Conservation (phyloP, 1,140 invertebrate genomes). For the Drosophila tristis region DNA sequence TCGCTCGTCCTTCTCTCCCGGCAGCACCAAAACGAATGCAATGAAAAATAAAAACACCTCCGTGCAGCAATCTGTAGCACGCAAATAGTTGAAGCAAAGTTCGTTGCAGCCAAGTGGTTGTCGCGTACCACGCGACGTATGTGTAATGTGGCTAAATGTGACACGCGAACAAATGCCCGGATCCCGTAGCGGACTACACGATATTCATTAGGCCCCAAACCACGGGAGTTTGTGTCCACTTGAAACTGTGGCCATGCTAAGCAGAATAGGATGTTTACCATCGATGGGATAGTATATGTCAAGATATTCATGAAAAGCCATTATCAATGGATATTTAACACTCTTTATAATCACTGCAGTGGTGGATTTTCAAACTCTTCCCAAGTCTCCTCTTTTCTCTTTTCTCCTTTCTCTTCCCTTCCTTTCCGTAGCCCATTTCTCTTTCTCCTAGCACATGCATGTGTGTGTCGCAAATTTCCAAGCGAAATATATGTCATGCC, state of each 20-base stretch:
- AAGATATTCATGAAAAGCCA: too few relatives aligned
- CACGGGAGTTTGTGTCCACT: neutral
- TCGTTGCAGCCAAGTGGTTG: conserved; percentile 29
- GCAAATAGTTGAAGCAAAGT: conserved; percentile 54
- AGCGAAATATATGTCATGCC: conserved; percentile 21
- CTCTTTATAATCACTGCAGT: conserved; percentile 3
- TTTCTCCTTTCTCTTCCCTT: too few relatives aligned
- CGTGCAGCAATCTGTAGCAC: conserved; percentile 52
- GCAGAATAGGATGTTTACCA: too few relatives aligned
- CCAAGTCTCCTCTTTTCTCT: neutral
- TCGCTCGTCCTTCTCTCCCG: neutral
- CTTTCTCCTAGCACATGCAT: neutral
- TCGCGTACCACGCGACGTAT: conserved; percentile 54
- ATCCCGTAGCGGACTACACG: conserved; percentile 5
- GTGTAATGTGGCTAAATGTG: conserved; percentile 47
- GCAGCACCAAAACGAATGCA: conserved; percentile 9
- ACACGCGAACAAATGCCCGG: conserved; percentile 36
- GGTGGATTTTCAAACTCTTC: neutral
- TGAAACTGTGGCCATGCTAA: too few relatives aligned
- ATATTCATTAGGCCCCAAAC: neutral
- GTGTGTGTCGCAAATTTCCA: conserved; percentile 7
- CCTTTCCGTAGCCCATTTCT: neutral
- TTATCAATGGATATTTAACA: neutral
- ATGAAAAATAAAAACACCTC: conserved; percentile 15
- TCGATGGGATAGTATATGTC: too few relatives aligned